A percentile compares a stretch with the other conserved stretches of the same genome.
Evolutionary conservation across 2,888 invertebrate genomes (phyloP).

Genomic region (Taphrorychus bicolor): DNA sequence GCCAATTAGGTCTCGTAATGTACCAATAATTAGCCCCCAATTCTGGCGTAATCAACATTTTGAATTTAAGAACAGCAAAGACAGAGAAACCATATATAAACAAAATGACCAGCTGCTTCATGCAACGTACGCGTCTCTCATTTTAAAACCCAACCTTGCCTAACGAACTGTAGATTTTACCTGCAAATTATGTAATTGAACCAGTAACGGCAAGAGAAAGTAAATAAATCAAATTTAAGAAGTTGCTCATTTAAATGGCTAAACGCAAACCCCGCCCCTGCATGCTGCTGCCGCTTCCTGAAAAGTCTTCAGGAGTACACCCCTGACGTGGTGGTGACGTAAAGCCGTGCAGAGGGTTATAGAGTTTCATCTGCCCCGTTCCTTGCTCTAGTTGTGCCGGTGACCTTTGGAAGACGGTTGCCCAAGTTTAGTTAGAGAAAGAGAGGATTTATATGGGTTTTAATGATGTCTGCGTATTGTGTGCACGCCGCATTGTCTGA

Average conservation of each 20-base stretch:
- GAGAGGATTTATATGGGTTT: neutral
- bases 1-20: no score
- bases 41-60: no score
- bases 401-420: constrained; percentile 6
- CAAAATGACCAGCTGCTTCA: neutral
- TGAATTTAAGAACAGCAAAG: no score
- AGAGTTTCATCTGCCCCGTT: constrained; percentile 1
- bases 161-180: constrained; percentile 23
- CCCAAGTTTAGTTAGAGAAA: neutral
- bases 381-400: constrained; percentile 7
- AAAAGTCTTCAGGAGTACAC: no score
- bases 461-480: neutral
- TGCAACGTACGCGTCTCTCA: constrained; percentile 4
- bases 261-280: no score
- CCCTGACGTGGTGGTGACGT: no score
- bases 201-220: constrained; percentile 29
- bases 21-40: no score
- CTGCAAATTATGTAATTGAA: constrained; percentile 25
- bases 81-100: neutral
- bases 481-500: constrained; percentile 4
- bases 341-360: no score
- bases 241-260: no score
- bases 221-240: constrained; percentile 17
- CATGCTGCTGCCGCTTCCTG: no score
- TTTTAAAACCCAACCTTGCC: constrained; percentile 18